Conservation (phyloP, 64 coral and sea anemone genomes). For the Acropora yongei region DNA sequence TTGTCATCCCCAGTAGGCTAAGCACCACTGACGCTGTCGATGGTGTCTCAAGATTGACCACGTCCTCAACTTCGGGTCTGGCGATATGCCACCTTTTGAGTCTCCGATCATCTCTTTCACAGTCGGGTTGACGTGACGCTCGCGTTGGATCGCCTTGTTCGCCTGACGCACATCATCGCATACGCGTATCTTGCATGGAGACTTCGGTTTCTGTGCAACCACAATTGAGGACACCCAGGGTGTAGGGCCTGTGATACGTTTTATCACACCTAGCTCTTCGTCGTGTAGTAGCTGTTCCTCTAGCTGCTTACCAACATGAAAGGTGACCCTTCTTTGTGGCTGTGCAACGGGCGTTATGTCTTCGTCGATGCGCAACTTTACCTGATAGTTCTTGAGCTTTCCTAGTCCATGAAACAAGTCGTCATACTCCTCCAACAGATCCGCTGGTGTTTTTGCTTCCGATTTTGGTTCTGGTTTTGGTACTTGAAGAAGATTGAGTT, state of each 20-base stretch:
- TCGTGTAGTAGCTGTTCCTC: slow-evolving; percentile 56
- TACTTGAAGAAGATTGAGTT: too few species aligned
- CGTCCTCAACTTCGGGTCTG: slow-evolving; percentile 60
- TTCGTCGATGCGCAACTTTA: slow-evolving; percentile 48
- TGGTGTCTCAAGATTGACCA: too few species aligned
- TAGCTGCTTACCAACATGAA: slow-evolving; percentile 56
- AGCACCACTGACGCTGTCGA: slow-evolving; percentile 41
- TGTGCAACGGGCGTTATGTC: too few species aligned
- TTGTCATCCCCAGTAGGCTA: slow-evolving; percentile 65
- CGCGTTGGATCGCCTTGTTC: slow-evolving; percentile 36
- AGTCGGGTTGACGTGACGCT: slow-evolving; percentile 46
- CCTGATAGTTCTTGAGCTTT: slow-evolving; percentile 51
- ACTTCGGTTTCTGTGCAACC: slow-evolving; percentile 49
- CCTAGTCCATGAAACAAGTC: too few species aligned
- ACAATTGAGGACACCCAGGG: slow-evolving; percentile 72
- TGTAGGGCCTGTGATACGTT: slow-evolving; percentile 42
- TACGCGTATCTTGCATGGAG: slow-evolving; percentile 44
- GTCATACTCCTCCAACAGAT: too few species aligned
- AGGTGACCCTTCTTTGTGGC: slow-evolving; percentile 36
- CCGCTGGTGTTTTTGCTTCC: too few species aligned
- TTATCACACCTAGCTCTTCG: slow-evolving; percentile 32
- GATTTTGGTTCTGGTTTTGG: too few species aligned
- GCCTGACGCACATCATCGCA: slow-evolving; percentile 59
- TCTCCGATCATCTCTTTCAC: too few species aligned
- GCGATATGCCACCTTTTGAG: slow-evolving; percentile 52